phyloP scores from a whole-genome alignment of 2,888 invertebrate genomes.

The Iselma pallidipennis region DNA sequence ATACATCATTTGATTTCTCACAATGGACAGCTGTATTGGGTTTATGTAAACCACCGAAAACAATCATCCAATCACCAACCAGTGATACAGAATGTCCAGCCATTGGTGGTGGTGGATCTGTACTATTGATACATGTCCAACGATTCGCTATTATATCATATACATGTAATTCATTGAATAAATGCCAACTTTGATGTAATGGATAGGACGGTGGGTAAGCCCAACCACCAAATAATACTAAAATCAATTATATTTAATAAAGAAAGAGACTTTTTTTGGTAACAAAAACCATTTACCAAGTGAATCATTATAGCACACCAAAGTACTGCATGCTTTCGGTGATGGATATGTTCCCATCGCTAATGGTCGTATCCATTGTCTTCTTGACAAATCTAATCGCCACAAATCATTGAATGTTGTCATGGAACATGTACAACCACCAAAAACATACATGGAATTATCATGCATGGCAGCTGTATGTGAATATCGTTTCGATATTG shows the following conservation, averaged over 20 bases:
- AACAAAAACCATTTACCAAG: constrained; percentile 60
- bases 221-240: constrained; percentile 89
- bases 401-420: constrained; percentile 98
- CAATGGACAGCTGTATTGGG: constrained; percentile 52
- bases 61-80: constrained; percentile 78
- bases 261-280: too few relatives aligned
- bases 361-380: constrained; percentile 82
- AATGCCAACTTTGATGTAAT: constrained; percentile 79
- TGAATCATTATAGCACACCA: constrained; percentile 84
- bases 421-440: constrained; percentile 91
- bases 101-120: constrained; percentile 71
- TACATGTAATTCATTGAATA: constrained; percentile 91
- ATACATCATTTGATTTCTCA: constrained; percentile 77
- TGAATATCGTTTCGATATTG: constrained; percentile 90
- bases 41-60: constrained; percentile 63
- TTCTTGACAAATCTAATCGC: constrained; percentile 84
- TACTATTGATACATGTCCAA: constrained; percentile 72
- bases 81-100: constrained; percentile 94
- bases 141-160: constrained; percentile 80
- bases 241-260: constrained; percentile 20
- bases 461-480: constrained; percentile 85
- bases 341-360: constrained; percentile 90
- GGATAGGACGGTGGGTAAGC: constrained; percentile 88
- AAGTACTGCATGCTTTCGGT: constrained; percentile 92
- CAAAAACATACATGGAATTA: constrained; percentile 93